Percentiles rank a stretch among this genome's conserved stretches.
These are phyloP conservation scores for Lucilia cuprina DNA, from an alignment of 1,140 invertebrate species.

Conservation along the genomic window DNA sequence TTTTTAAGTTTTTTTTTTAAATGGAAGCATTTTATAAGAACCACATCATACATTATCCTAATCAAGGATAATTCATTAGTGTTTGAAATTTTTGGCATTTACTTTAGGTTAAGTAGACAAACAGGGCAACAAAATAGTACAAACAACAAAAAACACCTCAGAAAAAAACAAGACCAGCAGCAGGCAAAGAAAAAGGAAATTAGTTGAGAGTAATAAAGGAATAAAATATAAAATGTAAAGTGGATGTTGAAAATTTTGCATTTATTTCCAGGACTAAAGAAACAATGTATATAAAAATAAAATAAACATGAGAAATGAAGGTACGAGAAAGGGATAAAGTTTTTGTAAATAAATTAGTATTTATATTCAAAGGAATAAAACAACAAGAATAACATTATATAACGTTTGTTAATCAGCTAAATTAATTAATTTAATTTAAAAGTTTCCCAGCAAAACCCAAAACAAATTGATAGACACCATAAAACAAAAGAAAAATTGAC, in stretches of 20 bases:
- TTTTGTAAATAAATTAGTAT: constrained; percentile 22
- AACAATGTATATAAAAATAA: background rate
- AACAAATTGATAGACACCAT: constrained; percentile 10
- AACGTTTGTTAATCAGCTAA: constrained; percentile 22
- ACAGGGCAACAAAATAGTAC: background rate
- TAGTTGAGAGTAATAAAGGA: constrained; percentile 3
- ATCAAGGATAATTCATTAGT: constrained; percentile 63
- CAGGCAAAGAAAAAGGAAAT: background rate
- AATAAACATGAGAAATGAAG: background rate
- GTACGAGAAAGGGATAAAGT: constrained; percentile 5
- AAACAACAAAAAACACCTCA: background rate
- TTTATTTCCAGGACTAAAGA: background rate
- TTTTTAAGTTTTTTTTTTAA: constrained; percentile 20
- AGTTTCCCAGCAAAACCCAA: background rate
- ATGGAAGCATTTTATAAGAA: constrained; percentile 42
- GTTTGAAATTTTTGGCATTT: constrained; percentile 58
- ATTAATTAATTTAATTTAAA: constrained; percentile 36
- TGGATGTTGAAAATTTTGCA: background rate
- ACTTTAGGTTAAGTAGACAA: constrained; percentile 34
- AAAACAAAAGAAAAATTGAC: background rate
- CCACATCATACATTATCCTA: constrained; percentile 63
- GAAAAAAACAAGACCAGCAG: background rate
- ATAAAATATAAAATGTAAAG: background rate
- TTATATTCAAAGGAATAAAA: constrained; percentile 8
- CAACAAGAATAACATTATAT: background rate